Evolutionary conservation across 2,113 vertebrate genomes (phyloP), one percentile per base, ranked within the genome.

Genomic region (Galbula dea): DNA sequence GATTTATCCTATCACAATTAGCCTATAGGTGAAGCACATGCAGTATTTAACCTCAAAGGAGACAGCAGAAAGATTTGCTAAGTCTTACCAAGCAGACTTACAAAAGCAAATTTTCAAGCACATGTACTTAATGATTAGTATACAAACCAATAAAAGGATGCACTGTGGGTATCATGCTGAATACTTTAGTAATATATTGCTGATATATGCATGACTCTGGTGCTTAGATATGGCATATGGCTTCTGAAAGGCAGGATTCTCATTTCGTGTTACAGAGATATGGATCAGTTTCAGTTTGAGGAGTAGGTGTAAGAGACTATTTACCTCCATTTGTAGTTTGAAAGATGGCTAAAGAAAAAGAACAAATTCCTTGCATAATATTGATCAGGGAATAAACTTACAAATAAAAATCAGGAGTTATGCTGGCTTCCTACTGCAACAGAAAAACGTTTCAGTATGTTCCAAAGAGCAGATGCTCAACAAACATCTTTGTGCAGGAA

Each of bases 401-500:
- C 36, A 86, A 90, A 52, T 17, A 67, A 73, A 79, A 82, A 46
- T 43, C 22, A 65, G 43, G 62, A 79, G 14, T 73, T 85, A 41
- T 5, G 15, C 9, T 49, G 19, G 16, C 73, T 76, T 89, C 27
- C 84, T 19, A 12, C 48, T 89, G 52, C 26, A 34, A 54, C 22
- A 77, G 13, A 74, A 67, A 92, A 74, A 67, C 6, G 32, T 52
- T 92, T 71, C 51, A 26, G 13, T 57, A 6, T 10, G 49, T 88
- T 92, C 78, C 37, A 46, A 80, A 91, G 62, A 84, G 58, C 88
- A 96, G 92, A 95, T 92, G 77, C 63, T 45, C 72, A 72, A 74
- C 69, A 96, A 96, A 95, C 73, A 95, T 94, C 89, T 91, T 46
- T 78, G 76, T 63, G 46, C 86, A 95, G 96, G 96, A 96, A 97